These are phyloP conservation scores for Glyphotaelius pellucidus DNA, from an alignment of 2,888 invertebrate species.

Conservation along the genomic window DNA sequence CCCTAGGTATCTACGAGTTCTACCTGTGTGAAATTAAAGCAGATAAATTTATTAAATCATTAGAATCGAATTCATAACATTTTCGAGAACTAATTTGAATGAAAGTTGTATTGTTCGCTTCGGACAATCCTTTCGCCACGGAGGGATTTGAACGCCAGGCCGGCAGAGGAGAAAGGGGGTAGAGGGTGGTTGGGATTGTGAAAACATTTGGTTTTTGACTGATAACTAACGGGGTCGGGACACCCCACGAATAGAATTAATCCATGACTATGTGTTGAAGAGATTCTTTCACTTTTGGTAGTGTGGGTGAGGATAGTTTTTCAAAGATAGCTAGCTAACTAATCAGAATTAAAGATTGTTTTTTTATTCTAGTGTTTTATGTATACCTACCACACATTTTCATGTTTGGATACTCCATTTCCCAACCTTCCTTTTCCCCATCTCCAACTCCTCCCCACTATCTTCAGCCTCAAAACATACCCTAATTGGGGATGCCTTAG, in stretches of 20 bases:
- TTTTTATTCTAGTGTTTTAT: too few relatives aligned
- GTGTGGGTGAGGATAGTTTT: background rate
- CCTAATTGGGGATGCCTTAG: too few relatives aligned
- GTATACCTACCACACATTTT: too few relatives aligned
- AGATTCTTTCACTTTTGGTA: background rate
- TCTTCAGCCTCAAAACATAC: too few relatives aligned
- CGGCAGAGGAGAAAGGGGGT: background rate
- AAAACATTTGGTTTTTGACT: slow-evolving; percentile 65
- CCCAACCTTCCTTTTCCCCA: too few relatives aligned
- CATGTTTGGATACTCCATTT: too few relatives aligned
- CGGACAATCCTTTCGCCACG: slow-evolving; percentile 11
- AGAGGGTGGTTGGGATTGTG: slow-evolving; percentile 49
- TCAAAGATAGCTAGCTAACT: background rate
- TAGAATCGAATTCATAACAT: background rate
- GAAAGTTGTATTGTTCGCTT: slow-evolving; percentile 24
- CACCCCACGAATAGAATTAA: slow-evolving; percentile 39
- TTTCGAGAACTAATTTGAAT: slow-evolving; percentile 3
- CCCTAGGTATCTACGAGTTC: too few relatives aligned
- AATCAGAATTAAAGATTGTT: background rate
- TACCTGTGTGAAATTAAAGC: too few relatives aligned
- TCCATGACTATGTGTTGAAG: slow-evolving; percentile 4
- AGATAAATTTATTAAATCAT: too few relatives aligned
- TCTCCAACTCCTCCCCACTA: too few relatives aligned
- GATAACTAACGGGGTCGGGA: slow-evolving; percentile 55
- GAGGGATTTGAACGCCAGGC: background rate